These are phyloP conservation scores for Ceratoteleas bidentatus DNA, from an alignment of 1,140 invertebrate species.

Conservation along the genomic window DNA sequence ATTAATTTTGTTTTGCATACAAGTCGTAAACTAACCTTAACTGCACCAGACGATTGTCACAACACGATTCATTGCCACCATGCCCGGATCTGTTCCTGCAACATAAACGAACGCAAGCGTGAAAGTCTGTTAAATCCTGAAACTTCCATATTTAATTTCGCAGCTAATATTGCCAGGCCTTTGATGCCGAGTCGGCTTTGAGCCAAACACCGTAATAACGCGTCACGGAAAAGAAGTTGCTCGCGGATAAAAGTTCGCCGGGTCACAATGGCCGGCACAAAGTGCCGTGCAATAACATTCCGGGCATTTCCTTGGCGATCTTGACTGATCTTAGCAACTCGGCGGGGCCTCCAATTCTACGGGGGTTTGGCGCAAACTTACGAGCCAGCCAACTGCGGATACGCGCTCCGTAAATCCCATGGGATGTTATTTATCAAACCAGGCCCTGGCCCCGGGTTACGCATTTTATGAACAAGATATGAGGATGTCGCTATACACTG, in stretches of 20 bases:
- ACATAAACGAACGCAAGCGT: constrained; percentile 20
- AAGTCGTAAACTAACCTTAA: constrained; percentile 48
- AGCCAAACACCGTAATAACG: constrained; percentile 1
- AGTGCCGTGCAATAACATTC: constrained; percentile 33
- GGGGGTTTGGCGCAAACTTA: constrained; percentile 16
- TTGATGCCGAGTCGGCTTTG: constrained; percentile 10
- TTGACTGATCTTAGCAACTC: constrained; percentile 43
- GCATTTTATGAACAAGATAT: constrained; percentile 16
- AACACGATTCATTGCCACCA: constrained; percentile 64
- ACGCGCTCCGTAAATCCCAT: constrained; percentile 14
- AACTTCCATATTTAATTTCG: constrained; percentile 25
- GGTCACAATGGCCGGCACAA: constrained; percentile 30
- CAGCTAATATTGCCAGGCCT: constrained; percentile 11
- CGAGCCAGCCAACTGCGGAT: constrained; percentile 29
- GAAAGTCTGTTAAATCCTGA: neutral
- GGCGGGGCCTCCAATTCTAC: constrained; percentile 11
- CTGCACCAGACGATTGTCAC: constrained; percentile 64
- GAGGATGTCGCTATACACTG: no score
- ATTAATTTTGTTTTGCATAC: no score
- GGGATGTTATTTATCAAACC: constrained; percentile 37
- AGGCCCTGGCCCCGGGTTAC: constrained; percentile 15
- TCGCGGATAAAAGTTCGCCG: constrained; percentile 29
- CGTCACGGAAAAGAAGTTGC: constrained; percentile 31
- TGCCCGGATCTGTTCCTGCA: constrained; percentile 23
- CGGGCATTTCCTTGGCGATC: constrained; percentile 29